Base-by-base conservation (phyloP, 2,797 vertebrate species). In the Meda fulgida region DNA sequence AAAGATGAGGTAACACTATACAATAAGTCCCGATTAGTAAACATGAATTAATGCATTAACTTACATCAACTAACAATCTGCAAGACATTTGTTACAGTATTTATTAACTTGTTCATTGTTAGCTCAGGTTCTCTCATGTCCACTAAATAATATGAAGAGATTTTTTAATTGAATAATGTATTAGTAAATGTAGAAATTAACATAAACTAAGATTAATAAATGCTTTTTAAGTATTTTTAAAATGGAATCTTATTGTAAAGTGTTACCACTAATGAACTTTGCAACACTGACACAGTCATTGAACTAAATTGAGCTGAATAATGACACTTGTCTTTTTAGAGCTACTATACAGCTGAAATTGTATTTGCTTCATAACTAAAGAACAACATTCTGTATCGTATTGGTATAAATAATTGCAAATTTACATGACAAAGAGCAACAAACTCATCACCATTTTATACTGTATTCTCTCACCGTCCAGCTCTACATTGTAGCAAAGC, bases 401-500 rank as follows among this genome's bases (percentile, higher is more conserved):
- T n/a, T 8, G 6, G 3, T n/a, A 34, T 14, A 36, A 36, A 75
- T 34, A 34, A 13, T 14, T n/a, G 21, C 8, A 23, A 38, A 2
- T 2, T 8, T 5, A 53, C 3, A 43, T 5, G 36, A 63, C 26
- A 29, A 63, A 63, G 26, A 63, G 26, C n/a, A 26, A 10, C 23
- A 51, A 43, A 40, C 23, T 53, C 26, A n/a, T 10, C 5, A 7
- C 19, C 36, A 40, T 40, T 69, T 71, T 18, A 51, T 5, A 60
- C 2, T 67, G 19, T 31, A 46, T 72, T 9, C 38, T 85, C 93
- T 93, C 87, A 95, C 95, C 93, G 9, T 91, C 93, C 89, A 96
- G 88, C 87, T 95, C 95, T 71, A 96, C 95, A 46, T 96, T 96
- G 94, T 94, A 96, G 92, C 95, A 96, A 80, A 92, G 91, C 89